Evolutionary conservation across 53 echinoderm and acorn worm species (phyloP).

Genomic region (Henricia sp.): DNA sequence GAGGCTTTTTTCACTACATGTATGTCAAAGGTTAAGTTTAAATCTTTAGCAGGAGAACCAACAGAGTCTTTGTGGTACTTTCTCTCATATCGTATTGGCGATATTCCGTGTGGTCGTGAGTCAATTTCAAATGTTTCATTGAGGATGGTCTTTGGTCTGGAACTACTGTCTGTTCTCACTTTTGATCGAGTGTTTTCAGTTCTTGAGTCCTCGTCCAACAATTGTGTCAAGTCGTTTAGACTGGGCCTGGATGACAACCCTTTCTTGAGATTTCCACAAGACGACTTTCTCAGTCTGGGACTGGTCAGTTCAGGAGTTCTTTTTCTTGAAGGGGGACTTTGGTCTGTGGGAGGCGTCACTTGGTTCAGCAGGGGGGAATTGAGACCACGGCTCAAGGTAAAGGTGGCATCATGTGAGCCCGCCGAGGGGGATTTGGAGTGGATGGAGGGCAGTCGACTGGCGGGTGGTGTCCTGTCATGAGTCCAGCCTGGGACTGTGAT

Average conservation of each 20-base stretch:
- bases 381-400: slow-evolving; percentile 46
- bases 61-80: slow-evolving; percentile 14
- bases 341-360: slow-evolving; percentile 21
- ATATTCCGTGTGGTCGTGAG: neutral
- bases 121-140: slow-evolving; percentile 84
- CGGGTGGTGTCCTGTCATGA: slow-evolving; percentile 60
- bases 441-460: slow-evolving; percentile 52
- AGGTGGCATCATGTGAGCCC: slow-evolving; percentile 28
- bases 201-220: slow-evolving; percentile 48
- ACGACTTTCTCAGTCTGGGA: slow-evolving; percentile 24
- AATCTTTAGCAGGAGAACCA: slow-evolving; percentile 14
- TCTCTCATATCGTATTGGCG: neutral
- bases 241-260: slow-evolving; percentile 74
- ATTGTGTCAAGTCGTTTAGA: slow-evolving; percentile 81
- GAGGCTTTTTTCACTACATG: slow-evolving; percentile 44
- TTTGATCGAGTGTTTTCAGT: slow-evolving; percentile 18
- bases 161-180: slow-evolving; percentile 2
- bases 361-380: neutral
- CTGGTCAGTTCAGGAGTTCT: slow-evolving; percentile 54
- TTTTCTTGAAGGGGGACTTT: slow-evolving; percentile 35
- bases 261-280: slow-evolving; percentile 14
- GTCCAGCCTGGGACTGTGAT: slow-evolving; percentile 91
- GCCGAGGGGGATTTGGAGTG: slow-evolving; percentile 45
- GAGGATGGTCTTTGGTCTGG: slow-evolving; percentile 46
- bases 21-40: slow-evolving; percentile 35